Base-by-base conservation (phyloP, 2,113 vertebrate genomes). In the Eulemur rufifrons region DNA sequence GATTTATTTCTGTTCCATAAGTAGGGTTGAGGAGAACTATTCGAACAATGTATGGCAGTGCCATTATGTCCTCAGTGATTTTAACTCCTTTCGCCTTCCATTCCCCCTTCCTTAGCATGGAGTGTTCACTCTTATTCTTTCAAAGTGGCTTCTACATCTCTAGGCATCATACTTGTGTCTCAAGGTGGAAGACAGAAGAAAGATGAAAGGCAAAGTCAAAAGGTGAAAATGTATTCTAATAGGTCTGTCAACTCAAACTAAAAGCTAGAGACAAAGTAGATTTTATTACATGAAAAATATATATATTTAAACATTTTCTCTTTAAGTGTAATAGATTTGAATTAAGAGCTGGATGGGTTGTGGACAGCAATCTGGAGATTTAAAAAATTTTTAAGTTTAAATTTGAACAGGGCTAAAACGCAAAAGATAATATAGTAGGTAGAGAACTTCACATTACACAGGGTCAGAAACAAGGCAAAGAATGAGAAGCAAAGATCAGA, bases 401-500 rank as follows among this genome's bases (percentile, higher is more conserved):
- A 17, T 76, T 23, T 37, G 20, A 73, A 42, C 17, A 47, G 23
- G 5, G 37, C 61, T 85, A 32, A 86, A 81, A 37, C 27, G 64
- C 14, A 68, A 80, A 56, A 61, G 11, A 76, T 76, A 25, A 69
- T 61, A 78, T 29, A 27, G 1, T 71, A 37, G 27, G 6, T 34
- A 14, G 20, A 29, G 3, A 27, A 66, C 23, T 92, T 78, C 42
- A 34, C 12, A 12, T 52, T 86, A 45, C 86, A 7, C 21, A 21
- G 56, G 27, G 73, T 78, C 14, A 96, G 74, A 94, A 86, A 52
- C 1, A 32, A 78, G 47, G 20, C n/a, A 63, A 80, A 90, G 9
- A 82, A 64, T 50, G 59, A 82, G 47, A 95, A 68, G 81, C 29
- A 81, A 86, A 32, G 29, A 81, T 71, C 64, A 95, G 91, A 76